Evolutionary conservation across 1,140 invertebrate genomes (phyloP).

Genomic region (Cydia strobilella): DNA sequence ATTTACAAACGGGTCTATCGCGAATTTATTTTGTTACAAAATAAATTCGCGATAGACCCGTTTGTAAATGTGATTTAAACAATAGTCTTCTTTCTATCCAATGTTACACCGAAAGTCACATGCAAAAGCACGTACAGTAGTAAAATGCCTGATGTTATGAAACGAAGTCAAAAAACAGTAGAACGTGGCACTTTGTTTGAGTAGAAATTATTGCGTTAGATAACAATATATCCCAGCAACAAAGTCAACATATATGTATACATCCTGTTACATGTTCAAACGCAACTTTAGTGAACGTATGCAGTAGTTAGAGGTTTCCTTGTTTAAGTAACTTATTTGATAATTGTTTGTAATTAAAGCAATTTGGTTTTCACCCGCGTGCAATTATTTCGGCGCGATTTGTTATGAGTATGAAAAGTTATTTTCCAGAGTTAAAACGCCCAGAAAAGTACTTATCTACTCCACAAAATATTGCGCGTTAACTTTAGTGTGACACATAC

Average conservation of each 20-base stretch:
- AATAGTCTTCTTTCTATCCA: too few relatives aligned
- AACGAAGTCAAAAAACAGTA: not conserved
- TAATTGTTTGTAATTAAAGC: not conserved
- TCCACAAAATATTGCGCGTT: too few relatives aligned
- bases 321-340: not conserved
- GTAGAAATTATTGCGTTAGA: not conserved
- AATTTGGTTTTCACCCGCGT: not conserved
- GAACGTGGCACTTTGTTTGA: not conserved
- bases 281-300: not conserved
- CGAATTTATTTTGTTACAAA: too few relatives aligned
- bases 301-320: slow-evolving; percentile 1
- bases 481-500: too few relatives aligned
- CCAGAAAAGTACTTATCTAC: too few relatives aligned
- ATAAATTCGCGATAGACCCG: too few relatives aligned
- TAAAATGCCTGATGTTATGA: not conserved
- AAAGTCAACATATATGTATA: not conserved
- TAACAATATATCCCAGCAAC: not conserved
- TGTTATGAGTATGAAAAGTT: not conserved
- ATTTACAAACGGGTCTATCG: too few relatives aligned
- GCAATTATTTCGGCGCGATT: not conserved
- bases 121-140: too few relatives aligned
- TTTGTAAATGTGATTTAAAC: too few relatives aligned
- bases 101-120: too few relatives aligned
- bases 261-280: not conserved
- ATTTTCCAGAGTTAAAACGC: too few relatives aligned